These are phyloP conservation scores for Eurytoma californica DNA, from an alignment of 2,888 invertebrate genomes.

Conservation along the genomic window DNA sequence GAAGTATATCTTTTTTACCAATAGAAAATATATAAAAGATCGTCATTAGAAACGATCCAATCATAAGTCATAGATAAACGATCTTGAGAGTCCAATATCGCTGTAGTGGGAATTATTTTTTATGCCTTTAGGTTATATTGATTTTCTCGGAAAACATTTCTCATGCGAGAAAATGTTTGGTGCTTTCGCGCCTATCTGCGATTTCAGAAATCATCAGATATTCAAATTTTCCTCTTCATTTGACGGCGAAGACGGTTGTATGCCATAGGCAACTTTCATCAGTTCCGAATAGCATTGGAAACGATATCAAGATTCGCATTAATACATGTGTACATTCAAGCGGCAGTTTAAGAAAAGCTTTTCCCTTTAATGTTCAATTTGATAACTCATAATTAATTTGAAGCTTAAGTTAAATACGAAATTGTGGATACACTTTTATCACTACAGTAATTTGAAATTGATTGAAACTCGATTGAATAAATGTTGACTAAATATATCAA, in stretches of 20 bases:
- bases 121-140: conserved; percentile 37
- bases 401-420: too few relatives aligned
- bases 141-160: conserved; percentile 38
- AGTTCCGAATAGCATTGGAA: not conserved
- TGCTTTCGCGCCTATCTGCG: not conserved
- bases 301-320: not conserved
- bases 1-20: too few relatives aligned
- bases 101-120: not conserved
- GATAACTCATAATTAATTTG: too few relatives aligned
- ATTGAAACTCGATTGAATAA: too few relatives aligned
- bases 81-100: not conserved
- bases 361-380: too few relatives aligned
- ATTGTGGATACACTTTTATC: too few relatives aligned
- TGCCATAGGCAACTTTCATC: conserved; percentile 28
- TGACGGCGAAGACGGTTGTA: conserved; percentile 32
- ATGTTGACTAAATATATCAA: too few relatives aligned
- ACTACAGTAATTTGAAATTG: too few relatives aligned
- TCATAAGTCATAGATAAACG: conserved; percentile 17
- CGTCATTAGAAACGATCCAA: conserved; percentile 2
- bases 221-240: conserved; percentile 31
- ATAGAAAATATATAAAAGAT: not conserved
- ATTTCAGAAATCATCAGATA: conserved; percentile 33
- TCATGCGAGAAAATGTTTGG: conserved; percentile 3
- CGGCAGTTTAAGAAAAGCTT: too few relatives aligned
- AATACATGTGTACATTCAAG: not conserved